A percentile compares a stretch with the other conserved stretches of the same genome.
Evolutionary conservation across 2,113 vertebrate genomes (phyloP).

Genomic region (Stegostoma tigrinum): DNA sequence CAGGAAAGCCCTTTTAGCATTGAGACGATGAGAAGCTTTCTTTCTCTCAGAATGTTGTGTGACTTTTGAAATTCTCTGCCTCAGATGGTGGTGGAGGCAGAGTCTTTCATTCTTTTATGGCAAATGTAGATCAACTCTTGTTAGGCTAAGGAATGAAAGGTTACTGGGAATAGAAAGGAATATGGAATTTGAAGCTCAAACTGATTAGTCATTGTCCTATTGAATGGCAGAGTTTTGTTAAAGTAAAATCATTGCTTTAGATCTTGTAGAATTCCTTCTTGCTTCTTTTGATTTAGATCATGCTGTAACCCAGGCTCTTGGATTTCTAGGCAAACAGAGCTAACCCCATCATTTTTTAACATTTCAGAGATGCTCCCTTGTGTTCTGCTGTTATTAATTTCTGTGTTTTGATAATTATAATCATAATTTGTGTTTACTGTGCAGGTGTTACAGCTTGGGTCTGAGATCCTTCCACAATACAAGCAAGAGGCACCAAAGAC

Average conservation of each 20-base stretch:
- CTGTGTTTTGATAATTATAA: background rate
- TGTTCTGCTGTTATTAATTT: background rate
- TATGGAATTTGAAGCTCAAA: too few relatives aligned
- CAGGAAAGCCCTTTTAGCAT: too few relatives aligned
- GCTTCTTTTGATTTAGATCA: background rate
- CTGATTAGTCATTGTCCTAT: too few relatives aligned
- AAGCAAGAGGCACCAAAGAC: conserved; percentile 97
- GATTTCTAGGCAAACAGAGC: background rate
- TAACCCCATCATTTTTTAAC: background rate
- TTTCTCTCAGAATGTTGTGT: too few relatives aligned
- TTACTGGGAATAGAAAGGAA: too few relatives aligned
- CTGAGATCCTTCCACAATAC: conserved; percentile 92
- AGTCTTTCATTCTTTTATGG: too few relatives aligned
- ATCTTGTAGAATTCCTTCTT: background rate
- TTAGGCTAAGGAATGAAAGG: too few relatives aligned
- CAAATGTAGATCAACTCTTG: too few relatives aligned
- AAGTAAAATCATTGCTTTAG: background rate
- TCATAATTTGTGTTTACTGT: conserved; percentile 40
- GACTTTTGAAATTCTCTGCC: too few relatives aligned
- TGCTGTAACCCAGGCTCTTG: background rate
- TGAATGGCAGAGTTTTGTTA: background rate
- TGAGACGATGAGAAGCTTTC: too few relatives aligned
- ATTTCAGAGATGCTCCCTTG: background rate
- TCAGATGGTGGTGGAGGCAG: too few relatives aligned
- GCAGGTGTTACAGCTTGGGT: conserved; percentile 90